Evolutionary conservation across 2,113 vertebrate genomes (phyloP).

Genomic region (Smithornis capensis): DNA sequence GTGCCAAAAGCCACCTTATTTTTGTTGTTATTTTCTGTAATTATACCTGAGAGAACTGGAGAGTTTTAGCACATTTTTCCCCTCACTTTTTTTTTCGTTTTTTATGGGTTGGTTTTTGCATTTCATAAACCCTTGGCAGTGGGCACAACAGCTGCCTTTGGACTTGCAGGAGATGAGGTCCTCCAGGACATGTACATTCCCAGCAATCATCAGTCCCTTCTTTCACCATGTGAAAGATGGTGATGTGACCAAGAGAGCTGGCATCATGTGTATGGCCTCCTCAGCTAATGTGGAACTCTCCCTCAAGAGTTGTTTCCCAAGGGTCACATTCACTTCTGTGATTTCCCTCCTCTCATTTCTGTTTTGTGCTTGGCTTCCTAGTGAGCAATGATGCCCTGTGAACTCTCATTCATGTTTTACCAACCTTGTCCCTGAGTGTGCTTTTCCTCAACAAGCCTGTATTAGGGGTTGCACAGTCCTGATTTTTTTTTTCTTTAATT

Average conservation of each 20-base stretch:
- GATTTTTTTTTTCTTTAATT: not conserved
- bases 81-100: not conserved
- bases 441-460: not conserved
- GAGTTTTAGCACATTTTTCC: not conserved
- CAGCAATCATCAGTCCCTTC: not conserved
- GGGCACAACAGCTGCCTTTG: not conserved
- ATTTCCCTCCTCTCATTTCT: not conserved
- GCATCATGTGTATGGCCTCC: rapidly evolving
- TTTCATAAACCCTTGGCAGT: not conserved
- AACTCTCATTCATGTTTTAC: not conserved
- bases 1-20: conserved; percentile 33
- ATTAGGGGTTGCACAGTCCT: not conserved
- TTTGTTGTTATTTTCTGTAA: conserved; percentile 49
- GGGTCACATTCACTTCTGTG: rapidly evolving
- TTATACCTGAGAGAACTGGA: conserved; percentile 25
- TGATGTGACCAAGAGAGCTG: not conserved
- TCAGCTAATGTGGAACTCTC: not conserved
- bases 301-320: not conserved
- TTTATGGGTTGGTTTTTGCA: not conserved
- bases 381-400: not conserved
- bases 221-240: not conserved
- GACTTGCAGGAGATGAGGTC: not conserved
- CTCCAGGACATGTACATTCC: rapidly evolving
- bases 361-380: not conserved
- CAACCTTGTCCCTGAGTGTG: not conserved